Percentiles rank a stretch among this genome's conserved stretches.
phyloP scores from a whole-genome alignment of 2,888 invertebrate genomes.

The Tineola bisselliella region DNA sequence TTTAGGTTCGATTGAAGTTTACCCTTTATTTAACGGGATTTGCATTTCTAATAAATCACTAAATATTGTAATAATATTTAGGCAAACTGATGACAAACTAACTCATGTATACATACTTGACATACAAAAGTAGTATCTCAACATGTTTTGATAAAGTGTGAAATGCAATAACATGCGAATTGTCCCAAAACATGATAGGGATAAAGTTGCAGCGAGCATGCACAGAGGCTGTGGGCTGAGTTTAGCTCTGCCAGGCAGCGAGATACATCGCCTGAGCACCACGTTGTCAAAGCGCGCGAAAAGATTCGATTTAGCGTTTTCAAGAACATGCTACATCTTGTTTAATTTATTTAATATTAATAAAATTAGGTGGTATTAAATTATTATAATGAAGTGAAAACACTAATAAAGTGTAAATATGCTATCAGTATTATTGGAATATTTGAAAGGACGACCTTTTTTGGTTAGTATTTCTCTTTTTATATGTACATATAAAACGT shows the following conservation, averaged over 20 bases:
- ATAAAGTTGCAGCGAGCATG: background rate
- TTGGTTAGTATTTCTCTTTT: conserved; percentile 1
- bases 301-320: no score
- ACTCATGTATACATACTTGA: no score
- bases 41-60: no score
- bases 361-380: no score
- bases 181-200: background rate
- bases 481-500: no score
- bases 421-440: background rate
- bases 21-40: no score
- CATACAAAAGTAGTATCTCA: background rate
- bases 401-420: background rate
- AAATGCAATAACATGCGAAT: background rate
- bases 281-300: background rate
- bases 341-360: no score
- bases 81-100: no score
- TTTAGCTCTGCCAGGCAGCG: background rate
- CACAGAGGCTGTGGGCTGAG: background rate
- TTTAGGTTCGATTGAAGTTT: no score
- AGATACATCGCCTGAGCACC: background rate
- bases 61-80: no score
- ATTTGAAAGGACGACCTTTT: background rate
- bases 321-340: no score
- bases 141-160: background rate
- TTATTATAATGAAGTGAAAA: no score